phyloP scores from a whole-genome alignment of 2,113 vertebrate species.

The Laterallus jamaicensis region DNA sequence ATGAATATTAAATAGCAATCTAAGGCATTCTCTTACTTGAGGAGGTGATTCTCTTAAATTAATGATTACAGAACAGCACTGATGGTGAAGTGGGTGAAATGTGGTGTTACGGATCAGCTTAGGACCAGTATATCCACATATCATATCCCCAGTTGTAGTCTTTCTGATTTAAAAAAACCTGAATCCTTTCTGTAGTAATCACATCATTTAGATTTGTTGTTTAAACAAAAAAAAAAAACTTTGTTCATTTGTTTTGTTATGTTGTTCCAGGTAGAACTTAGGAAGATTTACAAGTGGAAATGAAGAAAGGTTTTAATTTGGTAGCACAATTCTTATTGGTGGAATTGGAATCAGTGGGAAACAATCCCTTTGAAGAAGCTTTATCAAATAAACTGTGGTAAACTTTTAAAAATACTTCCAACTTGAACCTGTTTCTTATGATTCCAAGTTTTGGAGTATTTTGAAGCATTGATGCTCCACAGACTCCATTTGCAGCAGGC shows the following conservation, averaged over 20 bases:
- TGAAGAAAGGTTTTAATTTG: conserved; percentile 70
- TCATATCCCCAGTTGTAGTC: neutral
- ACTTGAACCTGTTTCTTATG: neutral
- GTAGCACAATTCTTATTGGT: conserved; percentile 77
- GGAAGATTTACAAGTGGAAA: conserved; percentile 64
- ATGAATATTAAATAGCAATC: neutral
- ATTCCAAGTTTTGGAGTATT: neutral
- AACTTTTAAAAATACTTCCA: neutral
- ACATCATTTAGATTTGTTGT: neutral
- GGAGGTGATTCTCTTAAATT: neutral
- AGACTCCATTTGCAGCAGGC: neutral
- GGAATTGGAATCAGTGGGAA: conserved; percentile 85
- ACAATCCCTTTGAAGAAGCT: conserved; percentile 85
- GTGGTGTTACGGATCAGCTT: neutral
- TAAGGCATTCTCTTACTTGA: neutral
- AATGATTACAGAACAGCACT: neutral
- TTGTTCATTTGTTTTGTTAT: neutral
- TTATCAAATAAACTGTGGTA: conserved; percentile 79
- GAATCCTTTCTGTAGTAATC: neutral
- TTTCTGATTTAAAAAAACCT: neutral
- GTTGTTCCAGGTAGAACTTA: conserved; percentile 68
- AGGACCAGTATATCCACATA: neutral
- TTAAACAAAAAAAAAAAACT: neutral
- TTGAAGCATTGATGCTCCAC: neutral
- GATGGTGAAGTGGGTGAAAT: neutral